Base-by-base conservation (phyloP, 2,113 vertebrate species). In the Chrysochloris asiatica region DNA sequence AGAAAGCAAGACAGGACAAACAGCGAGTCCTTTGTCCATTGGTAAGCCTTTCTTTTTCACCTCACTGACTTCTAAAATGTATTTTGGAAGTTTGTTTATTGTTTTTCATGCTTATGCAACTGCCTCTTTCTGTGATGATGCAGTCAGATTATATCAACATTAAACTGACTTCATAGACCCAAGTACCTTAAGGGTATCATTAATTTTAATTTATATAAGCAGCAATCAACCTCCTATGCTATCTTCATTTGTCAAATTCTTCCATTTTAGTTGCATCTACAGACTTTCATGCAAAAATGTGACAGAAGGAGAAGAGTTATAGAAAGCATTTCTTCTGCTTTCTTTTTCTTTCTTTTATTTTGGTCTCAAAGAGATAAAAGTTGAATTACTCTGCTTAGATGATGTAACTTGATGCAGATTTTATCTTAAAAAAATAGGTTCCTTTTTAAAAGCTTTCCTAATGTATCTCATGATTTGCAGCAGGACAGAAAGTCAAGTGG, bases 101-200 rank as follows among this genome's bases (percentile, higher is more conserved):
- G 45, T 52, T 91, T 94, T 86, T 91, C 54, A 56, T 71, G 59
- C 36, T 88, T 8, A 83, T 54, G 30, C 61, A 92, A 94, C 81
- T 10, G 59, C 93, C 79, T 92, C 65, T 61, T 93, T 88, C 17
- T 38, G 24, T 22, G 94, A 84, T 94, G 95, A 96, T 88, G 84
- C 92, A 97, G 84, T 76, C 89, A 94, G 95, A 93, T 83, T 77
- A 69, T 86, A 65, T 65, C 95, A 84, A 93, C n/a, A 87, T 67
- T 94, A 85, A 93, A 84, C 85, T 80, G 67, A 95, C 41, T 96
- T 95, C 72, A 91, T 21, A 89, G 72, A 84, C 4, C 33, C 19
- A 91, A 73, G 71, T 92, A 86, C 91, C 95, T 95, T 96, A 69
- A 90, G 93, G 48, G 54, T 47, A 77, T 96, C 93, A 96, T 95